phyloP scores from a whole-genome alignment of 92 coral and sea anemone genomes.

The Porites divaricata region DNA sequence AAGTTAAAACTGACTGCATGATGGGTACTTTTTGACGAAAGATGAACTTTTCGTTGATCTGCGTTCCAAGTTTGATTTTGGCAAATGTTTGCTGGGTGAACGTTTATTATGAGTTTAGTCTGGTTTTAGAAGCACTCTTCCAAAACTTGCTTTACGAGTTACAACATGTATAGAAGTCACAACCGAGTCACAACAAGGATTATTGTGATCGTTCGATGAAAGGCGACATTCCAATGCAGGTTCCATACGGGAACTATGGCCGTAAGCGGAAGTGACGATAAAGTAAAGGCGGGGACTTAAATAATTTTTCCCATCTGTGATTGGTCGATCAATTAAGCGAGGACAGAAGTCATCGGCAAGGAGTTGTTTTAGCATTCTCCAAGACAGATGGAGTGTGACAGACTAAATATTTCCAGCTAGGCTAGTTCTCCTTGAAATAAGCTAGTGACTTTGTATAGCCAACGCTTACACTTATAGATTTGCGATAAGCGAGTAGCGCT shows the following conservation, averaged over 20 bases:
- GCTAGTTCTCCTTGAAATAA: slow-evolving; percentile 12
- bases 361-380: slow-evolving; percentile 36
- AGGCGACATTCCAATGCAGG: slow-evolving; percentile 11
- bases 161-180: background rate
- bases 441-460: background rate
- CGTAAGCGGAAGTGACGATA: slow-evolving; percentile 72
- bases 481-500: slow-evolving; percentile 5
- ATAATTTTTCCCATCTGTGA: slow-evolving; percentile 30
- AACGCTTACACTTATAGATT: slow-evolving; percentile 1
- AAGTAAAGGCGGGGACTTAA: slow-evolving; percentile 37
- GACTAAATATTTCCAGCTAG: background rate
- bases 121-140: background rate
- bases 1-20: too few species aligned
- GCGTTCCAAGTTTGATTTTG: background rate
- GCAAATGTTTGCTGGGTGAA: background rate
- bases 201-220: background rate
- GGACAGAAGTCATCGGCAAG: slow-evolving; percentile 46
- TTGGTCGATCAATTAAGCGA: slow-evolving; percentile 58
- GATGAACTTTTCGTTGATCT: background rate
- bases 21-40: background rate
- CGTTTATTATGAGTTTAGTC: too few species aligned
- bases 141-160: background rate
- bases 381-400: slow-evolving; percentile 36
- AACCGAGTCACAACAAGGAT: background rate
- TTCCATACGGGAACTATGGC: slow-evolving; percentile 38